Evolutionary conservation across 2,888 invertebrate species (phyloP), one percentile per base, ranked within the genome.

Genomic region (Diarsia rubi): DNA sequence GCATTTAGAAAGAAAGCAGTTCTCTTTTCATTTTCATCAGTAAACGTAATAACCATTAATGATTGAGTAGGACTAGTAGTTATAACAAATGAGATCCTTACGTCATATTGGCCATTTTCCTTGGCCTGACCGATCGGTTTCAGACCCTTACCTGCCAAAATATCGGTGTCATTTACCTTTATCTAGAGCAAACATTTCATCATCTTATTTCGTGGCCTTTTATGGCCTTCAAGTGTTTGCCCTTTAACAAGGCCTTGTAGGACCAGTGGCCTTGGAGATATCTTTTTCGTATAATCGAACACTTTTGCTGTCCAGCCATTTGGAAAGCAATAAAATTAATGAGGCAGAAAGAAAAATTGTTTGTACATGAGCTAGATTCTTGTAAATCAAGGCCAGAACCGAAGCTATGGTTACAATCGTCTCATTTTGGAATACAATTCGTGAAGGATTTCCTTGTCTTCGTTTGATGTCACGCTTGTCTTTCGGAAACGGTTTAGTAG

Each of bases 301-400:
- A 74, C 63, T 75, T 64, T 69, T 62, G 21, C 54, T 69, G 27
- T 71, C 45, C 69, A 69, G 64, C 60, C 71, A 52, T 64, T 85
- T 82, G 75, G 81, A 82, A 84, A 67, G 81, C 72, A 84, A 80
- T 72, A 80, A 84, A 82, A 80, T 69, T 72, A 84, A 82, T 84
- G 81, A 80, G 24, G 49, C 42, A 45, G 54, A 75, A 72, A 72
- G 75, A 75, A 72, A 80, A 72, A 80, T 74, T 59, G 81, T 54
- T 72, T 62, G 52, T 78, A 71, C 60, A 69, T 57, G 45, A 71
- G 37, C 31, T 47, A 79, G 44, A 63, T 42, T 78, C 12, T 42
- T 37, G 19, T 9, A 47, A 59, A 73, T 54, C 44, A 75, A 79
- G 62, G 65, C 0, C 31, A 54, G 11, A 12, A 8, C 19, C 27